Conservation (phyloP, 2,888 invertebrate genomes). For the Lamproptera curius region DNA sequence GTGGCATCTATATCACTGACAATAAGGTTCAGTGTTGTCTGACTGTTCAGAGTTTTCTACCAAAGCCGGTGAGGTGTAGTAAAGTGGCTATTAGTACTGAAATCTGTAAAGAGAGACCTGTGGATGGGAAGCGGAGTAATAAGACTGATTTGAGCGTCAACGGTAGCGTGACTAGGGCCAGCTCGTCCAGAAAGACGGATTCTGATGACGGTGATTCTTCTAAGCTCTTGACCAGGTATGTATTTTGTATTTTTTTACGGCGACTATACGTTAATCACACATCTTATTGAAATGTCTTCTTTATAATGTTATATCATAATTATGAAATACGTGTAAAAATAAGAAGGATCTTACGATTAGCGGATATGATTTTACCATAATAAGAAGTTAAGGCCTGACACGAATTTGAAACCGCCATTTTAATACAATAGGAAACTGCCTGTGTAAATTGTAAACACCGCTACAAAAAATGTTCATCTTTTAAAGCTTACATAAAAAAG, state of each 20-base stretch:
- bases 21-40: conserved; percentile 63
- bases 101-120: conserved; percentile 55
- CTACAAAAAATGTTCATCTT: no score
- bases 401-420: no score
- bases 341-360: no score
- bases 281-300: no score
- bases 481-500: no score
- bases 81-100: conserved; percentile 82
- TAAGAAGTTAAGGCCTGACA: no score
- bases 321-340: no score
- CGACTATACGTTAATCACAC: background rate
- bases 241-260: conserved; percentile 9
- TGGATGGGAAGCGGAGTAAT: conserved; percentile 55
- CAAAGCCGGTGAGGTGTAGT: conserved; percentile 81
- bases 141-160: conserved; percentile 71
- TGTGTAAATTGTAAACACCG: no score
- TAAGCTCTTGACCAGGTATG: conserved; percentile 61
- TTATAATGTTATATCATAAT: no score
- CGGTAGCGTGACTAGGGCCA: conserved; percentile 49
- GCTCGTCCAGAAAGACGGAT: conserved; percentile 53
- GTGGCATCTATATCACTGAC: conserved; percentile 65
- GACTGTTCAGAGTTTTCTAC: conserved; percentile 68
- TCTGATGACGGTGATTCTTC: conserved; percentile 39
- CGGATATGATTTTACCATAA: no score
- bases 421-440: no score